These are phyloP conservation scores for Eilema griseolum DNA, from an alignment of 2,888 invertebrate species.

Conservation along the genomic window DNA sequence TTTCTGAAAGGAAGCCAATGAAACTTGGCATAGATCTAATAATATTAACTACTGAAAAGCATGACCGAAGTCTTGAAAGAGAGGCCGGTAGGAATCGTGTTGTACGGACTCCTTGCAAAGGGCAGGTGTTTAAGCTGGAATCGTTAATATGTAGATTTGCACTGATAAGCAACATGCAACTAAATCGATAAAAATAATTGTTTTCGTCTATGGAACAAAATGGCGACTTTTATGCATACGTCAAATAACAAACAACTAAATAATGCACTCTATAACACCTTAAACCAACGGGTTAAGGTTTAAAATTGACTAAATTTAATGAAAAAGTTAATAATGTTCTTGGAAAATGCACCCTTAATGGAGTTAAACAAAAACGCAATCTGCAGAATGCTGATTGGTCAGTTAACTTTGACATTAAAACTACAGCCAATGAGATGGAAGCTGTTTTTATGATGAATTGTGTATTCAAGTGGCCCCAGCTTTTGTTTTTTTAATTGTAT, in stretches of 20 bases:
- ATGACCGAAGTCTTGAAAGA: no score
- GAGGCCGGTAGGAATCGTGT: no score
- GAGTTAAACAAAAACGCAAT: constrained; percentile 41
- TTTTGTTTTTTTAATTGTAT: background rate
- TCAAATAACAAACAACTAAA: background rate
- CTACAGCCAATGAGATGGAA: constrained; percentile 35
- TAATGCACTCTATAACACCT: constrained; percentile 15
- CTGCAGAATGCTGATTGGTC: constrained; percentile 39
- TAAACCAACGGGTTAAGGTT: constrained; percentile 29
- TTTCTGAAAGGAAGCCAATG: no score
- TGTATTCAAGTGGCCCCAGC: constrained; percentile 9
- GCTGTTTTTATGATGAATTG: constrained; percentile 30
- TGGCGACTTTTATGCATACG: constrained; percentile 25
- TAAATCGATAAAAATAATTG: constrained; percentile 23
- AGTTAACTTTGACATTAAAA: constrained; percentile 26
- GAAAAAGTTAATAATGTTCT: constrained; percentile 10
- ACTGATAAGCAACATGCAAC: constrained; percentile 50
- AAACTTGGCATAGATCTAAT: no score
- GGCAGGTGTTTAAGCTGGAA: no score
- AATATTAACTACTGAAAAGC: no score
- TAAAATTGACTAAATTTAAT: constrained; percentile 16
- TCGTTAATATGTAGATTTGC: constrained; percentile 19
- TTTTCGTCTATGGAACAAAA: constrained; percentile 26
- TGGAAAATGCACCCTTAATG: constrained; percentile 42
- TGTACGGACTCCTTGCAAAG: no score